Conservation (phyloP, 1,140 invertebrate genomes). For the Macrobrachium nipponense region DNA sequence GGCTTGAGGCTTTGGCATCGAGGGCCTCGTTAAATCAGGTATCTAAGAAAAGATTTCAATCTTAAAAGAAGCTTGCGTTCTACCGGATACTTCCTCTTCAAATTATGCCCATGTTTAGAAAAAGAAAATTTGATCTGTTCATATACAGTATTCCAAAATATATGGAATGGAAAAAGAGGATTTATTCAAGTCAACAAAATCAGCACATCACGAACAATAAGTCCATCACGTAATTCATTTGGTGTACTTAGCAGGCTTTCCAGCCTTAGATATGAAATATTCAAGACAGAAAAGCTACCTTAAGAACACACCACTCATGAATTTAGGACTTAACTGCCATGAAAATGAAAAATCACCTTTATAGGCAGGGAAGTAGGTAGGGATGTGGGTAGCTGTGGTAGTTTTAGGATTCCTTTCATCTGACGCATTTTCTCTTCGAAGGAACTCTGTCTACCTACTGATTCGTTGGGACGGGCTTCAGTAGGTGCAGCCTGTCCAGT, state of each 20-base stretch:
- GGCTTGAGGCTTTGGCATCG: slow-evolving; percentile 42
- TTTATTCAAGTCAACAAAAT: no score
- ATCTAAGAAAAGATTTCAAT: slow-evolving; percentile 49
- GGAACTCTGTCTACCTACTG: slow-evolving; percentile 55
- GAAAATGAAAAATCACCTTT: slow-evolving; percentile 49
- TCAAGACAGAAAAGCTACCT: no score
- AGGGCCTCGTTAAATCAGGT: slow-evolving; percentile 45
- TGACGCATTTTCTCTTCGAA: slow-evolving; percentile 59
- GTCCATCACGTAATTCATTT: background rate
- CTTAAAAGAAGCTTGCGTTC: slow-evolving; percentile 19
- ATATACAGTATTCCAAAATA: background rate
- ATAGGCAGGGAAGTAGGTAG: slow-evolving; percentile 55
- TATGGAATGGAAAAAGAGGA: background rate
- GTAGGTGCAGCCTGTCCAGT: slow-evolving; percentile 34
- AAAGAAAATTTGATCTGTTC: background rate
- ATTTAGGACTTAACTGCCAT: background rate
- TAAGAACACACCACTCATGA: no score
- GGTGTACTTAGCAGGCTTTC: background rate
- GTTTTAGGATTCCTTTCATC: slow-evolving; percentile 60
- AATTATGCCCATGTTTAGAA: no score
- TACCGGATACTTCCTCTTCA: background rate
- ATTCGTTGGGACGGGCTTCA: slow-evolving; percentile 31
- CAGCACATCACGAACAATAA: no score
- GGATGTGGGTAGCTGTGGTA: slow-evolving; percentile 46
- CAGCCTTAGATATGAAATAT: background rate